These are phyloP conservation scores for Bovichtus variegatus DNA, from an alignment of 2,797 vertebrate genomes.

Conservation along the genomic window DNA sequence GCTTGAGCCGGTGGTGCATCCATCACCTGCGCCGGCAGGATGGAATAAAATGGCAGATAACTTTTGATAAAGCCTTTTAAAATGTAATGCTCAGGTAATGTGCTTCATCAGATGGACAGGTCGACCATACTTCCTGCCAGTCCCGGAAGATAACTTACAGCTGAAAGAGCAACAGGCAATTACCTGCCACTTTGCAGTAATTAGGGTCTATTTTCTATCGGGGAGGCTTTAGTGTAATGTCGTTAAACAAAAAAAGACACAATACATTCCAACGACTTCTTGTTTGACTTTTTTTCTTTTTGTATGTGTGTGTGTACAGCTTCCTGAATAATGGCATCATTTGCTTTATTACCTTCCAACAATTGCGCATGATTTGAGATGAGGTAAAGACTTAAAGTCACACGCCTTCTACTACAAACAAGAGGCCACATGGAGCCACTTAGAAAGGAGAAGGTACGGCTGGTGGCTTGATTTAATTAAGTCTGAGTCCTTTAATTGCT, in stretches of 20 bases:
- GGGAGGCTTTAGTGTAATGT: constrained; percentile 9
- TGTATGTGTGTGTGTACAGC: neutral
- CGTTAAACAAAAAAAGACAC: too few relatives aligned
- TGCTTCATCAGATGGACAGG: constrained; percentile 66
- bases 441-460: constrained; percentile 27
- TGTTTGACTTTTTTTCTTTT: neutral
- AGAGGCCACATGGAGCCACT: constrained; percentile 1
- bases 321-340: neutral
- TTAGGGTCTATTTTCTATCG: constrained; percentile 79
- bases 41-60: constrained; percentile 64
- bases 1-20: constrained; percentile 63
- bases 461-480: constrained; percentile 58
- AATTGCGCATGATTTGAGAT: neutral
- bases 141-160: constrained; percentile 45
- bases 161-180: constrained; percentile 78
- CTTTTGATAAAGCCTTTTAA: constrained; percentile 73
- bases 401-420: neutral
- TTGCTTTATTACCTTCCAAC: neutral
- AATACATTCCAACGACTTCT: neutral
- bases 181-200: constrained; percentile 81
- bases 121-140: constrained; percentile 47
- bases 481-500: constrained; percentile 61
- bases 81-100: constrained; percentile 78
- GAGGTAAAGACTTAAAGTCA: neutral
- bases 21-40: constrained; percentile 56